Evolutionary conservation across 1,140 invertebrate genomes (phyloP).

Genomic region (Andrena cerasifolii): DNA sequence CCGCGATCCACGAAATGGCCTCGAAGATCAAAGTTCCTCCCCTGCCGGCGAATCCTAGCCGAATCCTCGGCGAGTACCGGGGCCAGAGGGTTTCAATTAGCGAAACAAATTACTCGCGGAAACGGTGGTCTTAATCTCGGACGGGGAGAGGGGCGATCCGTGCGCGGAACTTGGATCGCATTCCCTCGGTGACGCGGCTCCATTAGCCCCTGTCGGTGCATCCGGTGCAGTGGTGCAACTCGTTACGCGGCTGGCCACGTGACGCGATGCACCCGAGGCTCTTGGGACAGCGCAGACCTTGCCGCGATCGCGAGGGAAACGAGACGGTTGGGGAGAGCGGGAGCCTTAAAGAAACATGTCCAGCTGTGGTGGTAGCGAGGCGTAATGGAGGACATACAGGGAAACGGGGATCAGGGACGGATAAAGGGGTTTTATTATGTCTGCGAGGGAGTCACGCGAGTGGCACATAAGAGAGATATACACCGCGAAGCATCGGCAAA

Average conservation of each 20-base stretch:
- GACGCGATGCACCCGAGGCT: slow-evolving; percentile 47
- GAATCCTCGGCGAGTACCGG: not conserved
- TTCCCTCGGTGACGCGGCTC: not conserved
- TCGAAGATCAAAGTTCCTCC: slow-evolving; percentile 10
- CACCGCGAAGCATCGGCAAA: slow-evolving; percentile 48
- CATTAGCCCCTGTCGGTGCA: slow-evolving; percentile 16
- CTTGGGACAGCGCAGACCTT: slow-evolving; percentile 39
- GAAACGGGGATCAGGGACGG: slow-evolving; percentile 26
- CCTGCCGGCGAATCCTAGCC: not conserved
- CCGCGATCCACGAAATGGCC: not conserved
- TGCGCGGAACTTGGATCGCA: not conserved
- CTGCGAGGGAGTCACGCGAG: slow-evolving; percentile 59
- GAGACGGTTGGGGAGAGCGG: slow-evolving; percentile 38
- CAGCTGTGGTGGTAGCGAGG: slow-evolving; percentile 12
- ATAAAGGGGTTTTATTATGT: slow-evolving; percentile 60
- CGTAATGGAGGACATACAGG: slow-evolving; percentile 42
- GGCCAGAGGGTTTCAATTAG: slow-evolving; percentile 9
- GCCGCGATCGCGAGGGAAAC: slow-evolving; percentile 52
- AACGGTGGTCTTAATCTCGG: not conserved
- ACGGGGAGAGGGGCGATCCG: not conserved
- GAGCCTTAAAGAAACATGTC: slow-evolving; percentile 37
- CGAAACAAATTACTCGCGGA: slow-evolving; percentile 24
- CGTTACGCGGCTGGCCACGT: slow-evolving; percentile 44
- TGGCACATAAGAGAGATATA: slow-evolving; percentile 36
- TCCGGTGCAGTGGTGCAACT: slow-evolving; percentile 16